phyloP scores from a whole-genome alignment of 2,888 invertebrate species.

The Holacanthella duospinosa region DNA sequence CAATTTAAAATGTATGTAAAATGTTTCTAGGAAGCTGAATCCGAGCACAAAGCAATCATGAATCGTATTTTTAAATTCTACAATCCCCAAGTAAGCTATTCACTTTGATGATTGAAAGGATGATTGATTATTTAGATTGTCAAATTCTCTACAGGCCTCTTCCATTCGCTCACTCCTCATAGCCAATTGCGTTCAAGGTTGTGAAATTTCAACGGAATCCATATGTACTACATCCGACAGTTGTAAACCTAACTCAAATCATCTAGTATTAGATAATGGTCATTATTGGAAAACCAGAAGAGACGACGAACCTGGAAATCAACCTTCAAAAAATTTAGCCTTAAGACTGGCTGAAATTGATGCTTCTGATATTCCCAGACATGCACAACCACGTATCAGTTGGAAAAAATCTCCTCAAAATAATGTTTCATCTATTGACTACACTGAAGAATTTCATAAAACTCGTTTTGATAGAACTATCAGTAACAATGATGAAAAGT shows the following conservation, averaged over 20 bases:
- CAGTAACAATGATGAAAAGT: not conserved
- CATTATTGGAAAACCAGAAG: constrained; percentile 5
- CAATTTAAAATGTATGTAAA: too few relatives aligned
- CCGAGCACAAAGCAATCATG: constrained; percentile 67
- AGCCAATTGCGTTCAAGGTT: constrained; percentile 64
- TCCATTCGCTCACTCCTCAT: constrained; percentile 66
- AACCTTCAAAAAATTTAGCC: too few relatives aligned
- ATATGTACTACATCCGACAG: too few relatives aligned
- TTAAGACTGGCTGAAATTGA: too few relatives aligned
- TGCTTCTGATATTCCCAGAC: too few relatives aligned
- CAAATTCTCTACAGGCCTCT: constrained; percentile 51
- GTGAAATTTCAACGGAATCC: too few relatives aligned
- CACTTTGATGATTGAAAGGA: not conserved
- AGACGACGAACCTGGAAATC: constrained; percentile 21
- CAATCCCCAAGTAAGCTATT: constrained; percentile 51
- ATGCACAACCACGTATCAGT: too few relatives aligned
- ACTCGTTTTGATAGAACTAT: not conserved
- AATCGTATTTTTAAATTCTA: constrained; percentile 59
- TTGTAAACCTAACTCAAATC: too few relatives aligned
- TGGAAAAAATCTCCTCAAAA: too few relatives aligned
- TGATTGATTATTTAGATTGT: too few relatives aligned
- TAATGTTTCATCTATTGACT: constrained; percentile 28
- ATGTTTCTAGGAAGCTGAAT: constrained; percentile 53
- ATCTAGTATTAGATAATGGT: not conserved
- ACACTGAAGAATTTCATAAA: constrained; percentile 22